These are phyloP conservation scores for Drosophila truncata DNA, from an alignment of 1,140 invertebrate genomes.

Conservation along the genomic window DNA sequence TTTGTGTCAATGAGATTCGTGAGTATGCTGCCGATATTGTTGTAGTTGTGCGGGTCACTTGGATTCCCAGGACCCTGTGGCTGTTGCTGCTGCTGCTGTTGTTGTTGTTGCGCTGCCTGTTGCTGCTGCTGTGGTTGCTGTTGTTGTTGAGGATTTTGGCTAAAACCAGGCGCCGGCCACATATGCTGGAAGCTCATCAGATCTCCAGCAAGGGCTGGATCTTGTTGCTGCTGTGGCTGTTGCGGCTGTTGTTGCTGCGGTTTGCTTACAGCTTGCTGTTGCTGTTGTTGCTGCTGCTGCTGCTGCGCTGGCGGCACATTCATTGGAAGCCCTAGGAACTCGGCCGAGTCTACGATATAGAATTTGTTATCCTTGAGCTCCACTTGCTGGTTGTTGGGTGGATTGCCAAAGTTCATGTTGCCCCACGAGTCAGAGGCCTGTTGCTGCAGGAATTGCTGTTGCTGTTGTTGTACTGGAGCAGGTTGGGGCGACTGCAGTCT, in stretches of 20 bases:
- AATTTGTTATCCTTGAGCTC: slow-evolving; percentile 81
- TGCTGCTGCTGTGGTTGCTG: slow-evolving; percentile 56
- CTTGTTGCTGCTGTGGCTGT: slow-evolving; percentile 63
- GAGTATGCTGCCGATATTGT: slow-evolving; percentile 84
- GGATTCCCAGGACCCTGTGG: slow-evolving; percentile 55
- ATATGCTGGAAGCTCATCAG: slow-evolving; percentile 81
- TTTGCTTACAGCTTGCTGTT: slow-evolving; percentile 58
- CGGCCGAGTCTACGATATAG: slow-evolving; percentile 80
- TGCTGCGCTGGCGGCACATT: slow-evolving; percentile 71
- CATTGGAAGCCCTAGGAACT: slow-evolving; percentile 84
- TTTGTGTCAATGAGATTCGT: slow-evolving; percentile 85
- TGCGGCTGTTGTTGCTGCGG: slow-evolving; percentile 60
- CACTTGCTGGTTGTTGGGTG: slow-evolving; percentile 67
- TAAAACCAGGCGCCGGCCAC: slow-evolving; percentile 68
- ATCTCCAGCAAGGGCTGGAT: slow-evolving; percentile 63
- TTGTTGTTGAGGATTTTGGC: slow-evolving; percentile 44
- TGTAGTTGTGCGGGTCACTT: slow-evolving; percentile 79
- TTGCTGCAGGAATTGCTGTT: slow-evolving; percentile 62
- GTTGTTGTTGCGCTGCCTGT: slow-evolving; percentile 61
- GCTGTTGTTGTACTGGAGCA: slow-evolving; percentile 62
- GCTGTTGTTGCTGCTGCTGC: slow-evolving; percentile 53
- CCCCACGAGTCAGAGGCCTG: slow-evolving; percentile 68
- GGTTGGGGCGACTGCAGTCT: slow-evolving; percentile 76
- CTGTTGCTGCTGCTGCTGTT: slow-evolving; percentile 62
- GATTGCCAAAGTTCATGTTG: slow-evolving; percentile 68